phyloP scores from a whole-genome alignment of 2,888 invertebrate species.

The Serripes groenlandicus region DNA sequence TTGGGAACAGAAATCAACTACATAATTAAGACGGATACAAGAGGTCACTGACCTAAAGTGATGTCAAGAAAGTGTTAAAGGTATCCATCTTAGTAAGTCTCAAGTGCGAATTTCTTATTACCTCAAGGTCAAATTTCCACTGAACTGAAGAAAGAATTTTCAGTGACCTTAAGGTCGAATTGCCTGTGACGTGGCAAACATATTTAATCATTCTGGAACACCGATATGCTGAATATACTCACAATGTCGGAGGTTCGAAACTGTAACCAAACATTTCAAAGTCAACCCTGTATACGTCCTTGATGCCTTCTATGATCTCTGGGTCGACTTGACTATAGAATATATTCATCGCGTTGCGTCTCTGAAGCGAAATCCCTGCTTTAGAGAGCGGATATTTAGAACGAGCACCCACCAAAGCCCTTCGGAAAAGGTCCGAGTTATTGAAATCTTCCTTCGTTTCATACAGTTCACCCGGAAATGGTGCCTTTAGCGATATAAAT shows the following conservation, averaged over 20 bases:
- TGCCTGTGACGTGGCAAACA: too few species aligned
- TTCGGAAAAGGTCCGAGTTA: background rate
- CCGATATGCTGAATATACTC: too few species aligned
- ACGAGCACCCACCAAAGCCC: background rate
- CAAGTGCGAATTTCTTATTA: too few species aligned
- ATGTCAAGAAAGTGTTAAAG: too few species aligned
- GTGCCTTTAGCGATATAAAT: constrained; percentile 19
- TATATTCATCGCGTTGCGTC: background rate
- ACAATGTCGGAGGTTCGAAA: background rate
- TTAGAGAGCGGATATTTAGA: background rate
- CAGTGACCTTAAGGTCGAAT: too few species aligned
- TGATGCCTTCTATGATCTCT: background rate
- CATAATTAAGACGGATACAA: too few species aligned
- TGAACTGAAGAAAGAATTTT: too few species aligned
- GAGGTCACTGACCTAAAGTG: too few species aligned
- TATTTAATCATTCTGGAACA: too few species aligned
- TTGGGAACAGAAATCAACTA: too few species aligned
- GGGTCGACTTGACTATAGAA: constrained; percentile 6
- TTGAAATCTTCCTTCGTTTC: background rate
- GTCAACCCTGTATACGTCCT: constrained; percentile 9
- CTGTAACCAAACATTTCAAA: constrained; percentile 17
- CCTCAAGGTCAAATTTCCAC: too few species aligned
- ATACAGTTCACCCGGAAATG: constrained; percentile 22
- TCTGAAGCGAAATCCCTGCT: background rate
- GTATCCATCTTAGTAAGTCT: too few species aligned